Evolutionary conservation across 2,797 vertebrate species (phyloP), one percentile per base, ranked within the genome.

Genomic region (Notolabrus celidotus): DNA sequence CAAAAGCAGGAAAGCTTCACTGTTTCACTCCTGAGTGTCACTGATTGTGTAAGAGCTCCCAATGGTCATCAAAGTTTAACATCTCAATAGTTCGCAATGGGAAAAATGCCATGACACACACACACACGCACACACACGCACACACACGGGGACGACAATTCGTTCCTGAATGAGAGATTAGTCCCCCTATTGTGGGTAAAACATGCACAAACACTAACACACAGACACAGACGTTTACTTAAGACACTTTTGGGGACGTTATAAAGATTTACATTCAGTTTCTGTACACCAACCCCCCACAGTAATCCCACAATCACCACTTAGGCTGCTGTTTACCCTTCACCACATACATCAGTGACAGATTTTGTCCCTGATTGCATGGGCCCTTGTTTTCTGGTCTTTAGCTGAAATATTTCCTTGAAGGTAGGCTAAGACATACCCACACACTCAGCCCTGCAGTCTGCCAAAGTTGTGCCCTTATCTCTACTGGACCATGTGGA

Each of bases 401-500:
- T n/a, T n/a, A n/a, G n/a, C n/a, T 43, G 42, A 43, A 43, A 5
- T 10, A 5, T 12, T 4, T 45, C 43, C 20, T 14, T 45, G 46
- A 9, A 25, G 20, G 22, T 23, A 6, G 16, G 14, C 7, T 2
- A 47, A 11, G 4, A 47, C 45, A 16, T 25, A 47, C 23, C 22
- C 53, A 65, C 64, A 47, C 52, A 67, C 55, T 71, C 65, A 43
- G 56, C 53, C 59, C 39, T 12, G 4, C 7, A 10, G 5, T 15
- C 34, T 0, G 20, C 65, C 45, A 22, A 56, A 76, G 38, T 58
- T 67, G 49, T 20, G 50, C 54, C 49, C 62, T 68, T 64, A 63
- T 83, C 63, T 75, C 22, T 55, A n/a, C 52, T 34, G 50, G 16
- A 36, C 0, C 57, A 19, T 72, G 54, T 70, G 63, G 20, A 22